Conservation (phyloP, 2,113 vertebrate species). For the Morone chrysops region DNA sequence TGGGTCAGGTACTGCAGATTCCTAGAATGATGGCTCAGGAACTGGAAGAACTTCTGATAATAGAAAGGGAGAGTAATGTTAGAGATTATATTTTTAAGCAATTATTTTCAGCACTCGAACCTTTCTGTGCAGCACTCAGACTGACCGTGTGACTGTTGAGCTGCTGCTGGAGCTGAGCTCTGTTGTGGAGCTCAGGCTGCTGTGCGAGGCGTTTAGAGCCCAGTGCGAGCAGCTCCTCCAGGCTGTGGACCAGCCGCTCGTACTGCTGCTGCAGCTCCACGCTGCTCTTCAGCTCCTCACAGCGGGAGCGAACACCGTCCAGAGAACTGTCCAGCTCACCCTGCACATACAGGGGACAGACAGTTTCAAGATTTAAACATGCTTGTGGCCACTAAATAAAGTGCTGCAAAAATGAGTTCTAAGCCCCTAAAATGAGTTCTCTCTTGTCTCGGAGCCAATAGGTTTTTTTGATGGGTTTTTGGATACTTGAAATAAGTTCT, state of each 20-base stretch:
- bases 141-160: constrained; percentile 87
- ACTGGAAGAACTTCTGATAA: constrained; percentile 87
- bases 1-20: constrained; percentile 78
- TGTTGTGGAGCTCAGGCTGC: constrained; percentile 72
- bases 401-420: too few relatives aligned
- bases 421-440: too few relatives aligned
- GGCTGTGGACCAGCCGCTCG: constrained; percentile 80
- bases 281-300: constrained; percentile 76
- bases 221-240: constrained; percentile 82
- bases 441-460: too few relatives aligned
- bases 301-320: constrained; percentile 74
- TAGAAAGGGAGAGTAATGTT: fast-evolving
- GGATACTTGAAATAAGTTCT: too few relatives aligned
- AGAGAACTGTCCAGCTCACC: constrained; percentile 83
- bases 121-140: background rate
- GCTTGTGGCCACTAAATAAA: too few relatives aligned
- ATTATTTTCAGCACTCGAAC: background rate
- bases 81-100: background rate
- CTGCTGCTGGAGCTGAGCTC: constrained; percentile 78
- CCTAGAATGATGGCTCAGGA: constrained; percentile 78
- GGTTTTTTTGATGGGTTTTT: too few relatives aligned
- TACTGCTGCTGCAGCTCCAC: constrained; percentile 79
- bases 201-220: constrained; percentile 81
- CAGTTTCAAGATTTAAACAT: too few relatives aligned
- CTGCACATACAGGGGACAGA: constrained; percentile 63